Base-by-base conservation (phyloP, 2,888 invertebrate species). In the Thereva unica region DNA sequence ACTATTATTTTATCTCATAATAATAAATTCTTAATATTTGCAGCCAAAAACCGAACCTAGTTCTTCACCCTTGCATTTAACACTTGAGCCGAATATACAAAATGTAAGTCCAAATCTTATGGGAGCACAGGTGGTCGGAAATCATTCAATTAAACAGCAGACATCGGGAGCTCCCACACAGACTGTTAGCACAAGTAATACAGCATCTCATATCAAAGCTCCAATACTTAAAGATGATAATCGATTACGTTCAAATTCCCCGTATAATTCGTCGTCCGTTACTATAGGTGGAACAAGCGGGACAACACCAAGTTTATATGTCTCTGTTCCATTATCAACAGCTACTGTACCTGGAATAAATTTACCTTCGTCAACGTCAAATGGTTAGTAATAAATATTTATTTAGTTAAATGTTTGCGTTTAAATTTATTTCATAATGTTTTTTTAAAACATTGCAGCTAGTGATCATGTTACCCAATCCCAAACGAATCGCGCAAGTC, bases 241-340 rank as follows among this genome's bases (percentile, higher is more conserved):
- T 61, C 69, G 71, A 6, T 54, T 67, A 40, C 65, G 69, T 38
- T 64, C 70, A 4, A 67, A 63, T 52, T 65, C 70, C 49, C 56
- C 69, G 61, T 70, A 67, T 50, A 57, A 54, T 70, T 54, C 70
- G 54, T 49, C 67, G 23, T 38, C 40, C 10, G 8, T n/a, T 12
- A 56, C 68, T 67, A 57, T 72, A 70, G 71, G 74, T 74, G n/a
- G 73, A 45, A n/a, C 67, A 54, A 53, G 68, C 52, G 56, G 67
- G 42, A 74, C 78, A n/a, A 80, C 82, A 38, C 82, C 82, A 41
- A 84, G 84, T 78, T 83, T 88, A 71, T 86, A 86, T 59, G 87
- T 88, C 23, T 87, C 87, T 35, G 87, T 88, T 71, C 87, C 88
- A 69, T 77, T 88, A 70, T 83, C 84, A 68, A 79, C 79, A 57